Conservation (phyloP, 2,113 vertebrate genomes). For the Eublepharis macularius region DNA sequence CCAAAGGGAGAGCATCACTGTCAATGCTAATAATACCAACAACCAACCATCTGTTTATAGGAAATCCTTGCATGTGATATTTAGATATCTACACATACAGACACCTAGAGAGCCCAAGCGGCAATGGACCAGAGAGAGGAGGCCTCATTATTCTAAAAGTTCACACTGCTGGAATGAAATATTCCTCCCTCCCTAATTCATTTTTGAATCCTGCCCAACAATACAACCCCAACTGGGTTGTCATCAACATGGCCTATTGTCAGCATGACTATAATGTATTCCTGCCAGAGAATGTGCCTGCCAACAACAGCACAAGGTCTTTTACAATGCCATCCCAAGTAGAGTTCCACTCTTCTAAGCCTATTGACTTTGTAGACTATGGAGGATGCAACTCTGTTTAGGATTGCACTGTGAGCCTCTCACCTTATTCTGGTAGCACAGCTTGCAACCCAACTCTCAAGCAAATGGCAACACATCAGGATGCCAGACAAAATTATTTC, state of each 20-base stretch:
- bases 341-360: too few relatives aligned
- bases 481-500: conserved; percentile 48
- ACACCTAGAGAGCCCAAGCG: not conserved
- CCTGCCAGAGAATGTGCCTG: conserved; percentile 4
- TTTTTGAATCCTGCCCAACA: conserved; percentile 27
- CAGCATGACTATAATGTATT: conserved; percentile 14
- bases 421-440: not conserved
- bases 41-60: not conserved
- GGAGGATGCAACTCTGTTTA: too few relatives aligned
- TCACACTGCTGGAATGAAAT: not conserved
- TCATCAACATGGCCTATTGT: not conserved
- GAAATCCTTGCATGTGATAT: not conserved
- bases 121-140: not conserved
- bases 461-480: conserved; percentile 35
- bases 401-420: not conserved
- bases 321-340: not conserved
- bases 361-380: too few relatives aligned
- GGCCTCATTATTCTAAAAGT: conserved; percentile 3
- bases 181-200: not conserved
- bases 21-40: not conserved
- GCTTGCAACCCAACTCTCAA: conserved; percentile 17
- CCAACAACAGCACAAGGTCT: not conserved
- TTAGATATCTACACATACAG: not conserved
- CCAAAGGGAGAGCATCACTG: not conserved
- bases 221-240: not conserved